Percentiles rank a stretch among this genome's conserved stretches.
These are phyloP conservation scores for Tangara arthus DNA, from an alignment of 2,797 vertebrate species.

Conservation along the genomic window DNA sequence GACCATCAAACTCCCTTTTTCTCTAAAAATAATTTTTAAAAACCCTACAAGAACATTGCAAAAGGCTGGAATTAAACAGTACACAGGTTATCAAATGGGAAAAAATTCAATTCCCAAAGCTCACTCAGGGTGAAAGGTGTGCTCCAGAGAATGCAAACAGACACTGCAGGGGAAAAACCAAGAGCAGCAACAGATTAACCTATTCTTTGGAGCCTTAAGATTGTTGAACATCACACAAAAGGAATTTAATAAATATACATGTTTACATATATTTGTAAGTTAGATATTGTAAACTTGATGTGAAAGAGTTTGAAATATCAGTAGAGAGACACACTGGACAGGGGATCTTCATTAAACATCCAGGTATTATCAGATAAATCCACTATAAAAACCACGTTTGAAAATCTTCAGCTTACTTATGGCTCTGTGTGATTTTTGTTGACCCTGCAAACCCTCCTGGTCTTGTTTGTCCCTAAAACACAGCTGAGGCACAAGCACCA, in stretches of 20 bases:
- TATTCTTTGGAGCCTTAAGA: neutral
- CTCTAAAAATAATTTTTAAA: neutral
- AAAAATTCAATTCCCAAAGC: neutral
- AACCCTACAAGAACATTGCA: neutral
- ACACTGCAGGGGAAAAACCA: neutral
- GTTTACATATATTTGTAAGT: neutral
- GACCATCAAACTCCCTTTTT: neutral
- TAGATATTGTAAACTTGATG: neutral
- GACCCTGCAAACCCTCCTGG: neutral
- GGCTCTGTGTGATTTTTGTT: neutral
- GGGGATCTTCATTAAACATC: neutral
- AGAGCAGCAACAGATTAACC: neutral
- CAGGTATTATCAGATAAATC: neutral
- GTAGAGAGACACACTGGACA: fast-evolving
- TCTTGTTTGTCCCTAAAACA: neutral
- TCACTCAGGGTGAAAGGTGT: fast-evolving
- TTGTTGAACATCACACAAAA: neutral
- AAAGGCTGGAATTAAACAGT: neutral
- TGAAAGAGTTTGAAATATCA: neutral
- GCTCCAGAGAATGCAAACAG: neutral
- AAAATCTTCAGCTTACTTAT: neutral
- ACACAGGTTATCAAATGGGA: neutral
- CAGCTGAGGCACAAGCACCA: neutral
- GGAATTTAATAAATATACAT: neutral
- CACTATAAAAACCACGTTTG: fast-evolving